phyloP scores from a whole-genome alignment of 2,888 invertebrate species.

The Kryphioiulus occultus region DNA sequence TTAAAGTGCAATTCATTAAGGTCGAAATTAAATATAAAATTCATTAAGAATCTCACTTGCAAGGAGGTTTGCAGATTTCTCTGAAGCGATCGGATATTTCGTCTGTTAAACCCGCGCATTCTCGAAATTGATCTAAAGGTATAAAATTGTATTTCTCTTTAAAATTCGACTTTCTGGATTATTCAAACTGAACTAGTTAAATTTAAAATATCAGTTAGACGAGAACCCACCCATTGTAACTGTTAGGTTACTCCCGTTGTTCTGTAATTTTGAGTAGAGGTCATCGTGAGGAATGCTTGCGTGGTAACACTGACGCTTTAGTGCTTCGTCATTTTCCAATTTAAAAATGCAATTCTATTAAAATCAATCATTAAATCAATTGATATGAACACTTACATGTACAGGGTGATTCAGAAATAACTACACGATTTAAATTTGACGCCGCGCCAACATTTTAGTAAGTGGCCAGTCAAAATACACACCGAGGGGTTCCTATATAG shows the following conservation, averaged over 20 bases:
- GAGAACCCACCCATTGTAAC: background rate
- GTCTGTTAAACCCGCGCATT: conserved; percentile 1
- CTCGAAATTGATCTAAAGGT: background rate
- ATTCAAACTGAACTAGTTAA: too few relatives aligned
- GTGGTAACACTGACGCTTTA: conserved; percentile 6
- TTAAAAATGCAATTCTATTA: background rate
- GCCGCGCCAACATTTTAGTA: background rate
- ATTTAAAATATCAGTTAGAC: background rate
- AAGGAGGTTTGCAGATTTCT: conserved; percentile 27
- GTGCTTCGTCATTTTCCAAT: conserved; percentile 4
- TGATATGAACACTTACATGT: background rate
- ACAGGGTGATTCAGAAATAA: background rate
- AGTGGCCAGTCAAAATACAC: too few relatives aligned
- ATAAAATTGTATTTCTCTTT: background rate
- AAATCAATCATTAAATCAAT: background rate
- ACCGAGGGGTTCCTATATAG: too few relatives aligned
- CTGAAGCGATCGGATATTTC: conserved; percentile 29
- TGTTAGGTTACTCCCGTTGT: background rate
- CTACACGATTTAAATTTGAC: too few relatives aligned
- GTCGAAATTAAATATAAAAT: background rate
- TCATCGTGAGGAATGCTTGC: conserved; percentile 7
- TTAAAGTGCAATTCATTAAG: background rate
- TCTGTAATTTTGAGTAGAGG: background rate
- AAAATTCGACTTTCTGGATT: background rate
- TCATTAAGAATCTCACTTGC: background rate